These are phyloP conservation scores for Drosophila mayaguana DNA, from an alignment of 2,888 invertebrate species.

Conservation along the genomic window DNA sequence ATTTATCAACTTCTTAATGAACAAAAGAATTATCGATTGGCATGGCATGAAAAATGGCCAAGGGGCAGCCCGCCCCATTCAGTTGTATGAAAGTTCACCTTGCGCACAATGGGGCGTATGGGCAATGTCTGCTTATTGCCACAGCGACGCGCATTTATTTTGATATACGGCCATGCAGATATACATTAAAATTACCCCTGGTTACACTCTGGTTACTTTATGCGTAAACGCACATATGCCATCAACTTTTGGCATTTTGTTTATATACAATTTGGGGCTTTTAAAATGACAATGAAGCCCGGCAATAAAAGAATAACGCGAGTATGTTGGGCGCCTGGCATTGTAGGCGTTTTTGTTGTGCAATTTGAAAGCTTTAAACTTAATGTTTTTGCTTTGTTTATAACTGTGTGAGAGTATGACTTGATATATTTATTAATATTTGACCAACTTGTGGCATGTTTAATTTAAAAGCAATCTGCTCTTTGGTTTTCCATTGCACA, in stretches of 20 bases:
- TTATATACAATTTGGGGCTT: slow-evolving; percentile 50
- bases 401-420: background rate
- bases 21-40: slow-evolving; percentile 80
- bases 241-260: slow-evolving; percentile 64
- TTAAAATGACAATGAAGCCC: slow-evolving; percentile 33
- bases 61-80: background rate
- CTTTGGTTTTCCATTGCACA: background rate
- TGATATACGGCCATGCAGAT: slow-evolving; percentile 65
- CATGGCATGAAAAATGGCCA: slow-evolving; percentile 67
- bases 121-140: slow-evolving; percentile 54
- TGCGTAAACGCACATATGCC: slow-evolving; percentile 25
- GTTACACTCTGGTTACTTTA: slow-evolving; percentile 9
- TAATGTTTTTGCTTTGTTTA: background rate
- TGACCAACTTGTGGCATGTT: slow-evolving; percentile 1
- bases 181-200: slow-evolving; percentile 58
- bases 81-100: slow-evolving; percentile 27
- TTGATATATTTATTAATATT: background rate
- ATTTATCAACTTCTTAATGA: slow-evolving; percentile 79
- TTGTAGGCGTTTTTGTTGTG: background rate
- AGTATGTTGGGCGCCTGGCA: too few species aligned
- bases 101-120: slow-evolving; percentile 67
- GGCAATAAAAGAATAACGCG: slow-evolving; percentile 32
- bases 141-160: slow-evolving; percentile 59
- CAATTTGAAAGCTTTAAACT: background rate
- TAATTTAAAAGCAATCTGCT: background rate